A percentile compares a stretch with the other conserved stretches of the same genome.
These are phyloP conservation scores for Chaenogobius annularis DNA, from an alignment of 2,113 vertebrate genomes.

Conservation along the genomic window DNA sequence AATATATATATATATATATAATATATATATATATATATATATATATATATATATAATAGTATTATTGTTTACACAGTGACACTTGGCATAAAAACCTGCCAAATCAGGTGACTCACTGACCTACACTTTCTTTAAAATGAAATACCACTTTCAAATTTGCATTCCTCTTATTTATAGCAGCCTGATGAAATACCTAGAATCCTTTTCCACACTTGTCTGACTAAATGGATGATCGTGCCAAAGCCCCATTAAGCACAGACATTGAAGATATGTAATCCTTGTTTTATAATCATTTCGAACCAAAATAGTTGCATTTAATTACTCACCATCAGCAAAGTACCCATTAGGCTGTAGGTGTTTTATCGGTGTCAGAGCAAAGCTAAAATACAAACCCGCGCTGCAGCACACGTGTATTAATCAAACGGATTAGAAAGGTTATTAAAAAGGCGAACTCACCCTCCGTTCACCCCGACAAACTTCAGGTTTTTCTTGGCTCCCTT, in stretches of 20 bases:
- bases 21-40: no score
- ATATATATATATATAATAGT: no score
- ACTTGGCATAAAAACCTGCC: no score
- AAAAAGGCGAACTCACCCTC: conserved; percentile 85
- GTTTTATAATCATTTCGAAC: not conserved
- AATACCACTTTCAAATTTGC: not conserved
- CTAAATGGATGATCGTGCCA: not conserved
- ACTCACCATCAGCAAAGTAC: not conserved
- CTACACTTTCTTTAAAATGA: not conserved
- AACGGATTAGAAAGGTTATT: conserved; percentile 19
- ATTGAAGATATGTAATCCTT: not conserved
- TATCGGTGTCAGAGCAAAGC: not conserved
- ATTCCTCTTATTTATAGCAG: not conserved
- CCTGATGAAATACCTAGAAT: not conserved
- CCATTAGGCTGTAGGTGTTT: not conserved
- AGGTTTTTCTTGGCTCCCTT: conserved; percentile 97
- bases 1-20: no score
- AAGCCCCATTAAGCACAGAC: conserved; percentile 1
- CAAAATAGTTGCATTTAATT: not conserved
- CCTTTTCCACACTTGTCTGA: conserved; percentile 1
- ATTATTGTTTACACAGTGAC: no score
- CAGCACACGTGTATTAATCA: conserved; percentile 20
- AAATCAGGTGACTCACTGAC: no score
- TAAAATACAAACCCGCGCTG: not conserved
- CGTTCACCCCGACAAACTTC: conserved; percentile 99